These are phyloP conservation scores for Rhyacichthys aspro DNA, from an alignment of 2,797 vertebrate species.

Conservation along the genomic window DNA sequence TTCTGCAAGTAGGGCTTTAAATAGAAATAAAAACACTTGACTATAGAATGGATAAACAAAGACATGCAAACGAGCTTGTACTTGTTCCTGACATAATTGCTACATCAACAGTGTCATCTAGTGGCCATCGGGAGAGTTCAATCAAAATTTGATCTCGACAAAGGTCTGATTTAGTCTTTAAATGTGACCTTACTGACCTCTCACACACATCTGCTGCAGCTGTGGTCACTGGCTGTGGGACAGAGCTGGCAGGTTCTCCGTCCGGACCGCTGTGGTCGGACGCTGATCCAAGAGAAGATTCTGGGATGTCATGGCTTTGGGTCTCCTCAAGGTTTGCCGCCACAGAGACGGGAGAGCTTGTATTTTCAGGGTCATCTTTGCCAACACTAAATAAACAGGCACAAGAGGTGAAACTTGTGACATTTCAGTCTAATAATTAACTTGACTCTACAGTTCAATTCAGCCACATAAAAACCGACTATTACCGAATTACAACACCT, in stretches of 20 bases:
- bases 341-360: background rate
- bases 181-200: slow-evolving; percentile 65
- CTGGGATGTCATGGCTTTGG: slow-evolving; percentile 25
- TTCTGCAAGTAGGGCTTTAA: background rate
- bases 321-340: slow-evolving; percentile 11
- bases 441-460: background rate
- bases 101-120: slow-evolving; percentile 51
- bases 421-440: background rate
- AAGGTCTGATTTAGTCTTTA: slow-evolving; percentile 31
- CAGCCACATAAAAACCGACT: background rate
- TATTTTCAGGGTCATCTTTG: slow-evolving; percentile 18
- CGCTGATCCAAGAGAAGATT: slow-evolving; percentile 38
- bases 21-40: background rate
- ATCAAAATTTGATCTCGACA: background rate
- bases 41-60: background rate
- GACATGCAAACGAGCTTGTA: background rate
- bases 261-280: slow-evolving; percentile 37
- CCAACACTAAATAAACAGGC: slow-evolving; percentile 41
- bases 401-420: background rate
- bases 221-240: slow-evolving; percentile 32
- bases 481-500: background rate
- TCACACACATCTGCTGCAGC: slow-evolving; percentile 26
- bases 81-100: background rate
- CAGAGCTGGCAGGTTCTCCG: slow-evolving; percentile 16
- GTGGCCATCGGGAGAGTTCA: slow-evolving; percentile 38